These are phyloP conservation scores for Theodoxus fluviatilis DNA, from an alignment of 2,888 invertebrate genomes.

Conservation along the genomic window DNA sequence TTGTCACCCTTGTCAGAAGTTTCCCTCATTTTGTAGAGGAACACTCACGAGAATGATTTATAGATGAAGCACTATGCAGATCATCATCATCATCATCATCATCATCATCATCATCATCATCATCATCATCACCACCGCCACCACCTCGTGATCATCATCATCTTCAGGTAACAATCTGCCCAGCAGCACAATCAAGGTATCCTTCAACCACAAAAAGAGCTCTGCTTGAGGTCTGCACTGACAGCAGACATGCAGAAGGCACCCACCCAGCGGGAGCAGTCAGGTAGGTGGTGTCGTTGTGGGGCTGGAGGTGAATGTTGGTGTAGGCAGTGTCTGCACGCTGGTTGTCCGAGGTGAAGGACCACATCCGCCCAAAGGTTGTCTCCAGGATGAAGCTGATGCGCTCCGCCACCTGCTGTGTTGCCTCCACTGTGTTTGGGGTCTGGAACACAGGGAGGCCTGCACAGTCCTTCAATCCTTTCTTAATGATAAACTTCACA, in stretches of 20 bases:
- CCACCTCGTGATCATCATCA: too few species aligned
- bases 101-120: too few species aligned
- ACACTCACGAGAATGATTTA: too few species aligned
- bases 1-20: too few species aligned
- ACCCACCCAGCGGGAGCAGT: slow-evolving; percentile 74
- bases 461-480: too few species aligned
- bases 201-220: not conserved
- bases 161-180: not conserved
- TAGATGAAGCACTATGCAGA: too few species aligned
- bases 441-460: too few species aligned
- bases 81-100: too few species aligned
- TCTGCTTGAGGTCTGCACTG: slow-evolving; percentile 25
- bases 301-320: slow-evolving; percentile 74
- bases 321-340: slow-evolving; percentile 80
- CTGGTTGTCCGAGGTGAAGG: slow-evolving; percentile 69
- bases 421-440: slow-evolving; percentile 64
- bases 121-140: too few species aligned
- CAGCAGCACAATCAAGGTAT: not conserved
- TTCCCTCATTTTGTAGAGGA: too few species aligned
- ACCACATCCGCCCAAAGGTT: slow-evolving; percentile 79
- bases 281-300: slow-evolving; percentile 83
- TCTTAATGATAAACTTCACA: too few species aligned
- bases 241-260: not conserved
- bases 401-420: slow-evolving; percentile 69
- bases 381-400: slow-evolving; percentile 68